These are phyloP conservation scores for Neodontobutis hainanensis DNA, from an alignment of 2,113 vertebrate genomes.

Conservation along the genomic window DNA sequence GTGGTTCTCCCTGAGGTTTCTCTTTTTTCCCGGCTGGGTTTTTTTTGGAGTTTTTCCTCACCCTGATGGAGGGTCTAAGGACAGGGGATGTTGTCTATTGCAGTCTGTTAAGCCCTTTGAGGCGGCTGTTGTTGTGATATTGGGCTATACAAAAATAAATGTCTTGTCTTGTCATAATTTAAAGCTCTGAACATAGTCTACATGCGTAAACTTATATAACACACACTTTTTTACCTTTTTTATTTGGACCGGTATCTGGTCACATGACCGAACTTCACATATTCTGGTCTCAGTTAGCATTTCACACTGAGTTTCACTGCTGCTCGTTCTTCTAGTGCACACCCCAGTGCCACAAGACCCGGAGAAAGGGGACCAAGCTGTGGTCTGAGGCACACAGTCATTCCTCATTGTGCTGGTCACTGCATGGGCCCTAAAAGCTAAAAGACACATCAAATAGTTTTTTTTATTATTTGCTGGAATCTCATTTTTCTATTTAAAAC, in stretches of 20 bases:
- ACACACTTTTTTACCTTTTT: constrained; percentile 80
- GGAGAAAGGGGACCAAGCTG: constrained; percentile 93
- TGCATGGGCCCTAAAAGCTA: constrained; percentile 61
- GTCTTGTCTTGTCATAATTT: too few relatives aligned
- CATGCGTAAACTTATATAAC: not conserved
- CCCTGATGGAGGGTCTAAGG: too few relatives aligned
- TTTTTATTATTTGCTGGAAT: too few relatives aligned
- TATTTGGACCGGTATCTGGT: constrained; percentile 73
- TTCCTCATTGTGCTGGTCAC: constrained; percentile 70
- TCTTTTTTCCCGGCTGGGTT: too few relatives aligned
- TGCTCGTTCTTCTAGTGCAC: constrained; percentile 87
- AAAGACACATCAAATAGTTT: not conserved
- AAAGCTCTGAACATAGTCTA: not conserved
- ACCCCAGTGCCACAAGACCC: constrained; percentile 89
- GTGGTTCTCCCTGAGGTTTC: too few relatives aligned
- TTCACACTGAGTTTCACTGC: constrained; percentile 83
- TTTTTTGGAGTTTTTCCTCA: too few relatives aligned
- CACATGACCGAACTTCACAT: constrained; percentile 89
- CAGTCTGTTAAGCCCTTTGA: too few relatives aligned
- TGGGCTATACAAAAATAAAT: too few relatives aligned
- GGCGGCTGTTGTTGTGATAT: too few relatives aligned
- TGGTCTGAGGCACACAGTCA: constrained; percentile 87
- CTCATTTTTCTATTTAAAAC: too few relatives aligned
- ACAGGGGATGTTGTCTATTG: too few relatives aligned
- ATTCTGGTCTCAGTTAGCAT: constrained; percentile 88